Evolutionary conservation across 2,888 invertebrate species (phyloP).

Genomic region (Apomyelois bistriatella): DNA sequence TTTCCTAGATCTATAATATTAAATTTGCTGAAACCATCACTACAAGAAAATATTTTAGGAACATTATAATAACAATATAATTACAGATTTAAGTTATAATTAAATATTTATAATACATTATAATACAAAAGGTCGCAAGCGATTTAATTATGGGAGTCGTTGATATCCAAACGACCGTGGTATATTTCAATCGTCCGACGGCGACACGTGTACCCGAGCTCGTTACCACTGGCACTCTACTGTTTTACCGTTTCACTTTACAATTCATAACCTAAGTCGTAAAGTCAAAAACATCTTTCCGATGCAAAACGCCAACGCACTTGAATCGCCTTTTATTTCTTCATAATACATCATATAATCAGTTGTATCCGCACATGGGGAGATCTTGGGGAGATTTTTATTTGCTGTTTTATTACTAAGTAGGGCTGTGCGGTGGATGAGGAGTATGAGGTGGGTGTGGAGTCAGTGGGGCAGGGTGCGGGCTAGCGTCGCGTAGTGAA

Average conservation of each 20-base stretch:
- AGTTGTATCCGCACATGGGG: slow-evolving; percentile 41
- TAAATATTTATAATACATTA: slow-evolving; percentile 68
- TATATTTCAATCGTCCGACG: slow-evolving; percentile 17
- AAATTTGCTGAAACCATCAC: slow-evolving; percentile 54
- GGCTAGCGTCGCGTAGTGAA: slow-evolving; percentile 77
- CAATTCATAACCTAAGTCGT: slow-evolving; percentile 33
- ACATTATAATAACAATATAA: slow-evolving; percentile 65
- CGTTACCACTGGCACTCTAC: slow-evolving; percentile 24
- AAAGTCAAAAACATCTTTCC: slow-evolving; percentile 29
- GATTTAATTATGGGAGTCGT: slow-evolving; percentile 4
- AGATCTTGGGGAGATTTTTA: slow-evolving; percentile 44
- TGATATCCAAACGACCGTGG: slow-evolving; percentile 2
- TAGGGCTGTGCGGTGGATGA: slow-evolving; percentile 68
- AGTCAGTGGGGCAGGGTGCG: slow-evolving; percentile 55
- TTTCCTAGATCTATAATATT: slow-evolving; percentile 43
- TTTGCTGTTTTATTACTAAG: slow-evolving; percentile 52
- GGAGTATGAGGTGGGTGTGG: slow-evolving; percentile 53
- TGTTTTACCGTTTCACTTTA: slow-evolving; percentile 31
- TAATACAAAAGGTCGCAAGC: slow-evolving; percentile 38
- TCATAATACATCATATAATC: slow-evolving; percentile 39
- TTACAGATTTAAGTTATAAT: slow-evolving; percentile 60
- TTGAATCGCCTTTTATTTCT: slow-evolving; percentile 30
- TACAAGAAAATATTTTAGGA: slow-evolving; percentile 71
- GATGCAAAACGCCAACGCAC: slow-evolving; percentile 30
- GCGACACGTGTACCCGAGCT: slow-evolving; percentile 23